Evolutionary conservation across 1,140 invertebrate genomes (phyloP).

Genomic region (Drosophila melanica): DNA sequence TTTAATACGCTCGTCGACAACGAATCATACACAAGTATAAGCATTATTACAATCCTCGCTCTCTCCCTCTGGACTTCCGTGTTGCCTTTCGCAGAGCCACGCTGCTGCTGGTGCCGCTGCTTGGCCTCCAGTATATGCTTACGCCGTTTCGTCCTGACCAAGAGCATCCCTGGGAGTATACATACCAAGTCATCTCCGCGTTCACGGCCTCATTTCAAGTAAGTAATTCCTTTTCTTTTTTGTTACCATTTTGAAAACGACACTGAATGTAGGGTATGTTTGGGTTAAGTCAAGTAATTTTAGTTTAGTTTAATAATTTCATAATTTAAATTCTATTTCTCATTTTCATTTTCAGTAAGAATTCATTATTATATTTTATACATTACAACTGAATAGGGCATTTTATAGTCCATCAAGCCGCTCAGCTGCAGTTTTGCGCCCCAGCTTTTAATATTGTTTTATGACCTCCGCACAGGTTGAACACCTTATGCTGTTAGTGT

Average conservation of each 20-base stretch:
- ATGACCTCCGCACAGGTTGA: conserved; percentile 37
- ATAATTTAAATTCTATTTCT: too few relatives aligned
- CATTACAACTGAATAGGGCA: neutral
- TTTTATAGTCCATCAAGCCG: neutral
- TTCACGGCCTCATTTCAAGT: conserved; percentile 95
- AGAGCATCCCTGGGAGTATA: conserved; percentile 88
- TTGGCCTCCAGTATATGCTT: conserved; percentile 93
- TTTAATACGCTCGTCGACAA: conserved; percentile 61
- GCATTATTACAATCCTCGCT: conserved; percentile 38
- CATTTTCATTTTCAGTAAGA: too few relatives aligned
- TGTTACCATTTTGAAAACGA: conserved; percentile 9
- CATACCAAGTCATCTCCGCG: conserved; percentile 92
- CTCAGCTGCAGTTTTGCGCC: neutral
- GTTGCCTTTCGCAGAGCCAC: conserved; percentile 88
- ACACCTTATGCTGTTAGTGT: conserved; percentile 44
- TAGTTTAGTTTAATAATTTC: too few relatives aligned
- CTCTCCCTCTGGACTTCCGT: neutral
- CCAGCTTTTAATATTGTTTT: conserved; percentile 44
- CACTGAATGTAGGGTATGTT: neutral
- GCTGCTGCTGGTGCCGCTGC: conserved; percentile 92
- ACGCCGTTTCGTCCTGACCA: conserved; percentile 93
- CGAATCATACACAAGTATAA: conserved; percentile 48
- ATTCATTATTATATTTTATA: too few relatives aligned
- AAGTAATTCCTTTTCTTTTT: conserved; percentile 74
- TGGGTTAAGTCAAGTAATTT: neutral